Evolutionary conservation across 2,113 vertebrate species (phyloP), one percentile per base, ranked within the genome.

Genomic region (Climacteris rufus): DNA sequence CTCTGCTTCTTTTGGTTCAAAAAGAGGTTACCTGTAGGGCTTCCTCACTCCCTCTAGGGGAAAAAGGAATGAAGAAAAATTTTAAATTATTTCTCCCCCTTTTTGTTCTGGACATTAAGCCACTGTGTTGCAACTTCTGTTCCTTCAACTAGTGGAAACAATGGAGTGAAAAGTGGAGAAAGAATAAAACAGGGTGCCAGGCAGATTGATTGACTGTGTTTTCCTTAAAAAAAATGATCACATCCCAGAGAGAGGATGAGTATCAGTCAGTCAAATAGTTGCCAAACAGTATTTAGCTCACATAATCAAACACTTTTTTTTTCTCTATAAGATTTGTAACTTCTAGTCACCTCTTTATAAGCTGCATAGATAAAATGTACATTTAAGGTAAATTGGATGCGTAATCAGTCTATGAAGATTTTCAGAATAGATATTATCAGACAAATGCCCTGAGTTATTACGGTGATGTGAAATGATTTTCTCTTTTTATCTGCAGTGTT

Each of bases 1-100:
- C 18, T 70, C 33, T 83, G 15, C 18, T 27, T 78, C 27, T 77
- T 7, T 33, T 75, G 23, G 6, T 63, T 90, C 52, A 69, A 86
- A 91, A 75, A 40, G 22, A 76, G 52, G 20, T 80, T 52, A 57
- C 18, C 22, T 77, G 27, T 23, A 80, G 27, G 22, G 5, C 9
- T 88, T 90, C 33, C 13, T 70, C 0, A 0, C n/a, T 57, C 14
- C 3, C 7, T 42, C 22, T 2, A 2, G 49, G 8, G 22, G 5
- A 6, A 72, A 85, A 71, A 33, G 7, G 7, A 69, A 65, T 7
- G 10, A 76, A 81, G 39, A 83, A 75, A 71, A 77, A 23, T 1
- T 44, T 53, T n/a, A 56, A 57, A 40, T 39, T 0, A 16, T 14
- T 15, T 74, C 10, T 6, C 13, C 3, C 1, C 0, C 1, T 65